phyloP scores from a whole-genome alignment of 2,797 vertebrate genomes.

The Anguilla marmorata region DNA sequence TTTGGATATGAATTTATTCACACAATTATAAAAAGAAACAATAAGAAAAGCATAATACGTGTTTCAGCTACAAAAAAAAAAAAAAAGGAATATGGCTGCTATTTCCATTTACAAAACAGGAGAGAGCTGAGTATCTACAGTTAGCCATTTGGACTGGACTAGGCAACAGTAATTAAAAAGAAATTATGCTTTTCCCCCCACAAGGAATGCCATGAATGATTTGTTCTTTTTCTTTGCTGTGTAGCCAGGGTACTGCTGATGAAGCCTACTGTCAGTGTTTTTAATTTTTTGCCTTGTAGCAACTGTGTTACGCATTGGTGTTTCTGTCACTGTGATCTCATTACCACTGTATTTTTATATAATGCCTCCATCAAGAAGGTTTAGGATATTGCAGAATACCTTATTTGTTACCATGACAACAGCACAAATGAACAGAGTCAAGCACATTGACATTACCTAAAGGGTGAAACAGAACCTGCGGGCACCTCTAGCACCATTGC shows the following conservation, averaged over 20 bases:
- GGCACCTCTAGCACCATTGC: not conserved
- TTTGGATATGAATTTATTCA: not conserved
- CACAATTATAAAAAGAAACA: not conserved
- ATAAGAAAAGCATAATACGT: too few relatives aligned
- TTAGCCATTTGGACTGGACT: not conserved
- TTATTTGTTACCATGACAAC: constrained; percentile 8
- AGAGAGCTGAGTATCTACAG: not conserved
- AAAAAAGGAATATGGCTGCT: not conserved
- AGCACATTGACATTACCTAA: constrained; percentile 10
- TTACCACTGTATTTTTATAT: not conserved
- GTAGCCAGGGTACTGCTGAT: not conserved
- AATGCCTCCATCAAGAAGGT: not conserved
- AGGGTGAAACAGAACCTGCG: not conserved
- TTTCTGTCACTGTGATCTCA: not conserved
- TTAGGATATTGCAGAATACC: constrained; percentile 4
- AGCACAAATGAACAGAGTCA: not conserved
- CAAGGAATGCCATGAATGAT: not conserved
- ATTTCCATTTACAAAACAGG: not conserved
- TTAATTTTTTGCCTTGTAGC: not conserved
- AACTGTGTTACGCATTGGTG: not conserved
- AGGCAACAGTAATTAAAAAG: not conserved
- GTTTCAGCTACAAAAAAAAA: too few relatives aligned
- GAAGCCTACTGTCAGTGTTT: not conserved
- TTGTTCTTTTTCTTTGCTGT: not conserved
- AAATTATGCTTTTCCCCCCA: not conserved